Conservation (phyloP, 2,113 vertebrate genomes). For the Acrocephalus kingi region DNA sequence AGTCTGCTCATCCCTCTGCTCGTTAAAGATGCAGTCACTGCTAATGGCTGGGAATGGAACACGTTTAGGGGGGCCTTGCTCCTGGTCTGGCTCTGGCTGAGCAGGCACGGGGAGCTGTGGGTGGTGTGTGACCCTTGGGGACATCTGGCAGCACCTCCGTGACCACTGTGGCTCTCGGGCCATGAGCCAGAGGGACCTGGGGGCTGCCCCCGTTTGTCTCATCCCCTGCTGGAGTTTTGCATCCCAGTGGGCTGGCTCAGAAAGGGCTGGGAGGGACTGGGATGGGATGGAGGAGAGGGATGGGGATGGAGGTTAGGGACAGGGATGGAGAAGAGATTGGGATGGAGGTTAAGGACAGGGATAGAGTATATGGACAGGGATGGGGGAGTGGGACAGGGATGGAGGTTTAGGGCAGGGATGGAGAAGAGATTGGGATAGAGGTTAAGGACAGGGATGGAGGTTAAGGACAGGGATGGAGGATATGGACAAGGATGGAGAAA, state of each 20-base stretch:
- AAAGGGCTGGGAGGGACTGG: not conserved
- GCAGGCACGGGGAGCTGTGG: not conserved
- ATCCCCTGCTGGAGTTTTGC: not conserved
- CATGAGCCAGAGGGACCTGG: not conserved
- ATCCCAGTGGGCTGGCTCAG: not conserved
- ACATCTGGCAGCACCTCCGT: not conserved
- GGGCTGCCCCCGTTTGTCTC: not conserved
- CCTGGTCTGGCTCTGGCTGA: not conserved
- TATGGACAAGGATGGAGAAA: too few relatives aligned
- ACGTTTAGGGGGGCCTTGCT: not conserved
- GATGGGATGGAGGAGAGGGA: not conserved
- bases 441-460: not conserved
- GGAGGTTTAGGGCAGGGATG: not conserved
- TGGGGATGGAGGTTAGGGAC: not conserved
- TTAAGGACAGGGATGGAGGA: not conserved
- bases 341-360: not conserved
- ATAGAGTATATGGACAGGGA: not conserved
- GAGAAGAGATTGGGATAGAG: not conserved
- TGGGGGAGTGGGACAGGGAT: not conserved
- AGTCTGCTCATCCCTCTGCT: slow-evolving; percentile 51
- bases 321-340: not conserved
- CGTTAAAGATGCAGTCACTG: slow-evolving; percentile 33
- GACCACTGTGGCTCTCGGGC: not conserved
- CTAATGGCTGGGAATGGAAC: slow-evolving; percentile 29
- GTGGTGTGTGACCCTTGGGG: not conserved